Conservation (phyloP, 1,140 invertebrate species). For the Brachionus angularis region DNA sequence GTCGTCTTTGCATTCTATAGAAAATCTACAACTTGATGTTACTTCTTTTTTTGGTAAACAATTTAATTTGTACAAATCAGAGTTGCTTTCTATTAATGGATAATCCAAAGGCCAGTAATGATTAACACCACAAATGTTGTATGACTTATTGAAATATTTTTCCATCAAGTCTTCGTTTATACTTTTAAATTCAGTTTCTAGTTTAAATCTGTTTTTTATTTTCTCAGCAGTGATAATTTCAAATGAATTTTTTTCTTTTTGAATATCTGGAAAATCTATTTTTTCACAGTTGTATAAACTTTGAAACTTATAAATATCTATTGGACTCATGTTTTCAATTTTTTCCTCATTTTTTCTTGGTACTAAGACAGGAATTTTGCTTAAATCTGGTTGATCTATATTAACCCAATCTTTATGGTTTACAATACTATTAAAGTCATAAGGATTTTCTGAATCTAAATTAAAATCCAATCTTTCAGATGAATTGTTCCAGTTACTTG, state of each 20-base stretch:
- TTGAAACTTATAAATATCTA: constrained; percentile 37
- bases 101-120: constrained; percentile 30
- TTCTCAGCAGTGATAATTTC: neutral
- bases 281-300: constrained; percentile 22
- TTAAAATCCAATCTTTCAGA: too few species aligned
- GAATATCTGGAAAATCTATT: constrained; percentile 1
- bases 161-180: neutral
- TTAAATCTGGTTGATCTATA: too few species aligned
- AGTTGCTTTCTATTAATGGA: neutral
- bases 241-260: neutral
- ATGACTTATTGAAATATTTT: neutral
- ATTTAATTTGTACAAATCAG: constrained; percentile 26
- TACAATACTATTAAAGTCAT: constrained; percentile 39
- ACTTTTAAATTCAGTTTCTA: constrained; percentile 24
- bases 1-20: constrained; percentile 20
- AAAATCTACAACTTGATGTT: constrained; percentile 6
- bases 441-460: constrained; percentile 14
- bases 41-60: constrained; percentile 8
- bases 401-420: constrained; percentile 33
- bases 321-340: neutral
- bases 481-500: too few species aligned
- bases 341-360: constrained; percentile 15
- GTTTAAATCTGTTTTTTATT: constrained; percentile 13
- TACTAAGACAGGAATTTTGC: constrained; percentile 21
- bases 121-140: neutral